Conservation (phyloP, 2,113 vertebrate genomes). For the Syngnathus scovelli region DNA sequence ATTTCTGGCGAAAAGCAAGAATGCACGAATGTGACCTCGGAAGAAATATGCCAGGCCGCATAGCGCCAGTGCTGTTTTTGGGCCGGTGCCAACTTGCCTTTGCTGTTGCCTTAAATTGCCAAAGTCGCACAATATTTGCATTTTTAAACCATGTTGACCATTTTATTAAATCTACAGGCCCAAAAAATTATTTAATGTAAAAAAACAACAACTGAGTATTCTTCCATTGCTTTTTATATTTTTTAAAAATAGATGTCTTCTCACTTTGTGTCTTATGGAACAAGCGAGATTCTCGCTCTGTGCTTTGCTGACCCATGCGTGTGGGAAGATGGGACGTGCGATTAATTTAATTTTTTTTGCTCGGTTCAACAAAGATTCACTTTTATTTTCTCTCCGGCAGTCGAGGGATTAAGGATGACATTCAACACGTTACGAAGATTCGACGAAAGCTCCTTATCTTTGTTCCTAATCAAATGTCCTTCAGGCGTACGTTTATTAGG, state of each 20-base stretch:
- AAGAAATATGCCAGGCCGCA: constrained; percentile 38
- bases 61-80: constrained; percentile 36
- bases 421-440: constrained; percentile 24
- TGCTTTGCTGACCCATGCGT: constrained; percentile 12
- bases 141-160: not conserved
- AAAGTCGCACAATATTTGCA: not conserved
- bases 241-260: constrained; percentile 10
- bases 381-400: constrained; percentile 52
- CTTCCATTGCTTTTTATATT: constrained; percentile 1
- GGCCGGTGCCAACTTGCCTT: constrained; percentile 18
- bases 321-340: constrained; percentile 59
- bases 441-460: no score
- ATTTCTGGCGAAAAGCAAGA: constrained; percentile 45
- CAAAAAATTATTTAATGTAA: not conserved
- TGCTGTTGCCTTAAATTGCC: constrained; percentile 11
- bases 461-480: not conserved
- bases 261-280: constrained; percentile 37
- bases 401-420: constrained; percentile 38
- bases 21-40: constrained; percentile 47
- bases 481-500: constrained; percentile 29
- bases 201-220: not conserved
- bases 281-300: constrained; percentile 40
- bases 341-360: not conserved
- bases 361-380: constrained; percentile 44
- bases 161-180: not conserved